Evolutionary conservation across 2,888 invertebrate species (phyloP).

Genomic region (Gryllus longicercus): DNA sequence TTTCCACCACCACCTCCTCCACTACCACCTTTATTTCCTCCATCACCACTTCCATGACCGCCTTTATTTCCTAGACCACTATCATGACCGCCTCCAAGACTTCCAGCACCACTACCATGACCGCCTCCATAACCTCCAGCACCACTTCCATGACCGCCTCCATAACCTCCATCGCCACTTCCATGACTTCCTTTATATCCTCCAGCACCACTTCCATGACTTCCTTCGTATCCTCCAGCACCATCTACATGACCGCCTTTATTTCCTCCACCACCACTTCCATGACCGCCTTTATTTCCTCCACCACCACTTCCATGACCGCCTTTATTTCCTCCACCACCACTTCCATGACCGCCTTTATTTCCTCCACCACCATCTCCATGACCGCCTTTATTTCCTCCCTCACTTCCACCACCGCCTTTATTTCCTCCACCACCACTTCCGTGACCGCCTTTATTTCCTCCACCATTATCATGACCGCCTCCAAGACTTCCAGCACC

Average conservation of each 20-base stretch:
- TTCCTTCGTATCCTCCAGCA: conserved; percentile 58
- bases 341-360: no score
- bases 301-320: no score
- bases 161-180: conserved; percentile 21
- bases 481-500: neutral
- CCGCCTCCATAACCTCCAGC: neutral
- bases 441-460: no score
- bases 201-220: conserved; percentile 32
- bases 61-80: neutral
- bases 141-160: neutral
- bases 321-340: no score
- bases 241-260: no score
- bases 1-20: no score
- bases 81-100: no score
- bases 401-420: conserved; percentile 40
- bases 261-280: conserved; percentile 57
- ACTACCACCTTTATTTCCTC: no score
- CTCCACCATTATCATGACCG: conserved; percentile 5
- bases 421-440: conserved; percentile 18
- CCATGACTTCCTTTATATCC: conserved; percentile 1
- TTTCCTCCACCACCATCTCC: no score
- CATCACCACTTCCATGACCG: neutral
- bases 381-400: conserved; percentile 26
- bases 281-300: no score
- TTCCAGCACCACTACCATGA: no score